A percentile compares a stretch with the other conserved stretches of the same genome.
phyloP scores from a whole-genome alignment of 2,113 vertebrate species.

The Hippolais icterina region DNA sequence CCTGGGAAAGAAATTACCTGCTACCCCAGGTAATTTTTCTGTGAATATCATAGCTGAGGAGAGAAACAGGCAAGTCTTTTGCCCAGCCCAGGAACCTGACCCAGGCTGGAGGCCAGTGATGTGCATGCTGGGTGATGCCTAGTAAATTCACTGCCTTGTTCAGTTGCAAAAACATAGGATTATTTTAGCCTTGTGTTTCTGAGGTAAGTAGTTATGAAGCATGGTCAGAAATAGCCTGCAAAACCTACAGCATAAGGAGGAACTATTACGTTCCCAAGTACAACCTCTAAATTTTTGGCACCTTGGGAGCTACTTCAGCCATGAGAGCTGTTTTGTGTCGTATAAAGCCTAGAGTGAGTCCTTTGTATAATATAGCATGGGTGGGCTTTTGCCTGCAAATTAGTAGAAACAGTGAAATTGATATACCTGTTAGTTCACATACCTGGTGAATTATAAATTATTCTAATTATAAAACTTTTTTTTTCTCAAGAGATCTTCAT shows the following conservation, averaged over 20 bases:
- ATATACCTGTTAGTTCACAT: background rate
- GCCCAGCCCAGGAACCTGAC: background rate
- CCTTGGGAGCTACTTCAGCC: background rate
- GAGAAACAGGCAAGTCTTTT: background rate
- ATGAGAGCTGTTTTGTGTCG: background rate
- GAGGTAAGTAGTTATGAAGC: background rate
- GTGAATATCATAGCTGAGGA: background rate
- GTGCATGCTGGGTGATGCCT: background rate
- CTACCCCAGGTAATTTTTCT: background rate
- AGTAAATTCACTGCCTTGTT: background rate
- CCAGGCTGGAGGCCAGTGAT: background rate
- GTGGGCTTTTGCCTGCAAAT: background rate
- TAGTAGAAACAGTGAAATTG: background rate
- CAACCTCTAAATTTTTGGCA: background rate
- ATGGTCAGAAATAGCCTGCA: background rate
- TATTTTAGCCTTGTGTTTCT: background rate
- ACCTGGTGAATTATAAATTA: constrained; percentile 26
- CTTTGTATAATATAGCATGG: background rate
- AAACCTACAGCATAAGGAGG: background rate
- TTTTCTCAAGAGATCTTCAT: constrained; percentile 14
- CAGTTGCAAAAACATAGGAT: background rate
- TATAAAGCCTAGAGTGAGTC: background rate
- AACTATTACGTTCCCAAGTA: background rate
- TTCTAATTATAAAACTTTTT: constrained; percentile 31
- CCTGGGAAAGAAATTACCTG: background rate